Percentiles rank a stretch among this genome's conserved stretches.
phyloP scores from a whole-genome alignment of 2,888 invertebrate genomes.

The Augiades crinisus region DNA sequence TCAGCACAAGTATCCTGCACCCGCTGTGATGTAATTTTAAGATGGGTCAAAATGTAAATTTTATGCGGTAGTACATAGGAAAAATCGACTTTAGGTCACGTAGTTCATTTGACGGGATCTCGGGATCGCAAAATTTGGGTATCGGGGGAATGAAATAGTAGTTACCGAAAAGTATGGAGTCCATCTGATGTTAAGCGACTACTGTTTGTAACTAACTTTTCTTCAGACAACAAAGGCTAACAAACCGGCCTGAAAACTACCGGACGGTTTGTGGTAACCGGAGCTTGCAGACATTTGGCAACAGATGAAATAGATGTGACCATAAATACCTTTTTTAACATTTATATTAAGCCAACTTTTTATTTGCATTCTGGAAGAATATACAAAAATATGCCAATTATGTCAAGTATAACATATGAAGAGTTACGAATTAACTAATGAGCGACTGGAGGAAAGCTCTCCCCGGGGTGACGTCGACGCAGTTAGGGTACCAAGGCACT shows the following conservation, averaged over 20 bases:
- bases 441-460: slow-evolving; percentile 33
- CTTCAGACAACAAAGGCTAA: no score
- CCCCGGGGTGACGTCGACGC: slow-evolving; percentile 36
- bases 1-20: slow-evolving; percentile 42
- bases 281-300: no score
- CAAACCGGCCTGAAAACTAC: no score
- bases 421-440: slow-evolving; percentile 49
- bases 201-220: no score
- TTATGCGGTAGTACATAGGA: slow-evolving; percentile 12
- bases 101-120: not conserved
- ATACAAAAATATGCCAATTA: slow-evolving; percentile 1
- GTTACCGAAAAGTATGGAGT: no score
- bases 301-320: no score
- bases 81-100: slow-evolving; percentile 11
- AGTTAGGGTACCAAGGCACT: slow-evolving; percentile 54
- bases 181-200: no score
- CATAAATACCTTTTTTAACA: no score
- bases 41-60: slow-evolving; percentile 25
- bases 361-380: not conserved
- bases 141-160: no score
- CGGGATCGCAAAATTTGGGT: no score
- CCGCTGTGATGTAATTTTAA: slow-evolving; percentile 20
- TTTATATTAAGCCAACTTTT: no score
- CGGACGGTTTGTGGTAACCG: no score
- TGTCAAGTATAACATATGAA: slow-evolving; percentile 3